phyloP scores from a whole-genome alignment of 2,797 vertebrate species.

The Enteromius viviparus region DNA sequence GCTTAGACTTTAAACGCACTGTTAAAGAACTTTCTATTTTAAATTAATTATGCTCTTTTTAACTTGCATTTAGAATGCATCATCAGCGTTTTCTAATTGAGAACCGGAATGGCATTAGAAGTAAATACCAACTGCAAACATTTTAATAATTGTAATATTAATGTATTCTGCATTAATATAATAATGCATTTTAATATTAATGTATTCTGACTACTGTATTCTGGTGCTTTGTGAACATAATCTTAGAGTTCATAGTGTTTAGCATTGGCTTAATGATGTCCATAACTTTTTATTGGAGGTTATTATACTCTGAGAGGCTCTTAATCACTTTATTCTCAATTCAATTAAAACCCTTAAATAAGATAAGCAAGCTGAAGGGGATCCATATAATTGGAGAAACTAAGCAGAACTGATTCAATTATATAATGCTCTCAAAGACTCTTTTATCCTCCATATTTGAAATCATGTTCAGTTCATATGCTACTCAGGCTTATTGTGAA shows the following conservation, averaged over 20 bases:
- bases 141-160: no score
- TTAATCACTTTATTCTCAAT: neutral
- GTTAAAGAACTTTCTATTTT: neutral
- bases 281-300: neutral
- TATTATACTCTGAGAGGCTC: neutral
- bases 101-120: neutral
- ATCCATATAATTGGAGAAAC: constrained; percentile 15
- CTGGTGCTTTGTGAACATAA: neutral
- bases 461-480: constrained; percentile 16
- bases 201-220: neutral
- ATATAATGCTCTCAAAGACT: constrained; percentile 1
- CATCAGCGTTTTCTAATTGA: neutral
- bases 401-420: constrained; percentile 20
- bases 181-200: neutral
- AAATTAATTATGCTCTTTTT: neutral
- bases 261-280: neutral
- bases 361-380: constrained; percentile 12
- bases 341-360: constrained; percentile 14
- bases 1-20: neutral
- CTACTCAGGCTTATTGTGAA: neutral
- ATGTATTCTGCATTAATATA: no score
- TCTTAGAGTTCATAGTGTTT: neutral
- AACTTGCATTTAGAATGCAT: neutral
- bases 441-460: neutral
- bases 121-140: neutral